Percentiles rank a stretch among this genome's conserved stretches.
Evolutionary conservation across 2,113 vertebrate genomes (phyloP).

Genomic region (Actenoides lindsayi): DNA sequence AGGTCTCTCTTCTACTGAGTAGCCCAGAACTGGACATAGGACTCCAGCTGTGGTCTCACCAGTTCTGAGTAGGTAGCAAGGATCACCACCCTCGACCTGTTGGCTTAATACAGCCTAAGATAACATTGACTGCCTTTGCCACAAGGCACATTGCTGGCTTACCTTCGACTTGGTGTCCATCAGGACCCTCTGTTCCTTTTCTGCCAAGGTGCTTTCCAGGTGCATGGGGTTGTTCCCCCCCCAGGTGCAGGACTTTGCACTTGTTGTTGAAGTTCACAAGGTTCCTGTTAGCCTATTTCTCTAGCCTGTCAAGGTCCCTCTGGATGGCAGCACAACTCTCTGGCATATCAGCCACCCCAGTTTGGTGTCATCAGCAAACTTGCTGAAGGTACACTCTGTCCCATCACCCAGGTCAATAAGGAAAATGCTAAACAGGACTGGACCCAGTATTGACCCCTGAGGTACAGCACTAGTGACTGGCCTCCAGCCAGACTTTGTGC

Average conservation of each 20-base stretch:
- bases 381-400: background rate
- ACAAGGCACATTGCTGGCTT: background rate
- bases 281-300: background rate
- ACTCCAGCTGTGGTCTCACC: background rate
- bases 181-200: background rate
- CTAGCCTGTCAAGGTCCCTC: background rate
- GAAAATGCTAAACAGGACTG: background rate
- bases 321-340: background rate
- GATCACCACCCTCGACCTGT: background rate
- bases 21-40: background rate
- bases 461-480: background rate
- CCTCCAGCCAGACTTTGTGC: background rate
- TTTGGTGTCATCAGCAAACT: background rate
- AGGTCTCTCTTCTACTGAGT: background rate
- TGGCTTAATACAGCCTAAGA: background rate
- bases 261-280: background rate
- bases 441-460: background rate
- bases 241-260: background rate
- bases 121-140: background rate
- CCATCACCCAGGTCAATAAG: background rate
- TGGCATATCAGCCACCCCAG: background rate
- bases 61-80: background rate
- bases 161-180: background rate
- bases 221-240: background rate
- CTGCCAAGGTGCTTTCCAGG: background rate